Base-by-base conservation (phyloP, 2,888 invertebrate species). In the Caenorhabditis japonica region DNA sequence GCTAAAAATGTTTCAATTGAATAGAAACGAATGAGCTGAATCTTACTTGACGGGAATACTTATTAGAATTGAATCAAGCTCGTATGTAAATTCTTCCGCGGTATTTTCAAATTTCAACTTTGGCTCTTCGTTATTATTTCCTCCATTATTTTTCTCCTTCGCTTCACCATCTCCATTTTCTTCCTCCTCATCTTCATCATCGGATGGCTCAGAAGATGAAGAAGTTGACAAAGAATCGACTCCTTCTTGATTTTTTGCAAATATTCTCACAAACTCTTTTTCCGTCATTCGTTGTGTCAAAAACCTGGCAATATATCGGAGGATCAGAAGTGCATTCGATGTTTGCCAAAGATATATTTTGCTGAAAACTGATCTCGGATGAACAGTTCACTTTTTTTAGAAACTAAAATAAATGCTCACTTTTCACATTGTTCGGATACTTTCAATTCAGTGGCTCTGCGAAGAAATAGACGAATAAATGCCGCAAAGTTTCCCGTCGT, bases 211-310 rank as follows among this genome's bases (percentile, higher is more conserved):
- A 2, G 44, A 51, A 8, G 62, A 58, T 8, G 66, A 60, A 19
- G 49, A 27, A 0, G 64, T 34, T 3, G 66, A 56, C 10, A 52
- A 36, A 5, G 60, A 43, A 13, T 43, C 51, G n/a, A n/a, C n/a
- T n/a, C n/a, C n/a, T n/a, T n/a, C n/a, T n/a, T n/a, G n/a, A 34
- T 66, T 59, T 19, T 79, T 77, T 13, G 74, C 70, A 34, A 82
- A 80, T 13, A 80, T 70, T 30, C 73, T 58, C 56, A 94, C 90
- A 78, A 97, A 90, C 79, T 94, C 93, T 78, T 93, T 93, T 88
- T 97, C 96, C 0, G 93, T 93, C 13, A 95, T 92, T 82, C 93
- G 93, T 88, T 97, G 95, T 13, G 94, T 93, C 39, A 97, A 90
- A 88, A 94, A 96, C 88, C 96, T 96, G 69, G 91, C 77, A 91